A percentile compares a stretch with the other conserved stretches of the same genome.
Conservation (phyloP, 2,888 invertebrate genomes). For the Euzophera pinguis region DNA sequence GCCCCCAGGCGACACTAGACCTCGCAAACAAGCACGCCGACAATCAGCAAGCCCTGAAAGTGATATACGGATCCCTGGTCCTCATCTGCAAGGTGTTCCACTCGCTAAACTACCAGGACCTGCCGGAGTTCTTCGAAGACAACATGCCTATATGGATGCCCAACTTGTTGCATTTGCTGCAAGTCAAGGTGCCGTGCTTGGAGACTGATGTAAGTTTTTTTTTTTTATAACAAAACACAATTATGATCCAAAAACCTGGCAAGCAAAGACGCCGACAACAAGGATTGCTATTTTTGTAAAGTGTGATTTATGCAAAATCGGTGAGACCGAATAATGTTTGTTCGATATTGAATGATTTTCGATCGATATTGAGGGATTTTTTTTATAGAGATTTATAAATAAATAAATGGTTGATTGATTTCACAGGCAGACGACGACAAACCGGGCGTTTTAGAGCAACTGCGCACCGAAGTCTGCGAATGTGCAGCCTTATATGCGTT, state of each 20-base stretch:
- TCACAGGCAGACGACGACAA: slow-evolving; percentile 89
- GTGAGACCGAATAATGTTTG: no score
- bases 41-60: slow-evolving; percentile 89
- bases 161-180: slow-evolving; percentile 90
- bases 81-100: slow-evolving; percentile 97
- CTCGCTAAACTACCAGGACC: slow-evolving; percentile 97
- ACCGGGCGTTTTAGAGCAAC: slow-evolving; percentile 92
- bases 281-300: no score
- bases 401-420: not conserved
- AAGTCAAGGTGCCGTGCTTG: slow-evolving; percentile 86
- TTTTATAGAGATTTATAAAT: no score
- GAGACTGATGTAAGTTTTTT: slow-evolving; percentile 75
- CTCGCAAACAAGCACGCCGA: slow-evolving; percentile 87
- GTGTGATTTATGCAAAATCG: no score
- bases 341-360: no score
- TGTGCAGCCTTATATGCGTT: slow-evolving; percentile 96
- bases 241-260: no score
- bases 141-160: slow-evolving; percentile 98
- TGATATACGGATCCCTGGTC: slow-evolving; percentile 93
- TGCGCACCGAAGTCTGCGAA: slow-evolving; percentile 97
- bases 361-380: no score
- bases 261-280: no score
- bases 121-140: slow-evolving; percentile 99
- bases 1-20: slow-evolving; percentile 90
- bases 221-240: no score